Percentiles rank a stretch among this genome's conserved stretches.
phyloP scores from a whole-genome alignment of 2,888 invertebrate genomes.

The Polymixis flavicincta region DNA sequence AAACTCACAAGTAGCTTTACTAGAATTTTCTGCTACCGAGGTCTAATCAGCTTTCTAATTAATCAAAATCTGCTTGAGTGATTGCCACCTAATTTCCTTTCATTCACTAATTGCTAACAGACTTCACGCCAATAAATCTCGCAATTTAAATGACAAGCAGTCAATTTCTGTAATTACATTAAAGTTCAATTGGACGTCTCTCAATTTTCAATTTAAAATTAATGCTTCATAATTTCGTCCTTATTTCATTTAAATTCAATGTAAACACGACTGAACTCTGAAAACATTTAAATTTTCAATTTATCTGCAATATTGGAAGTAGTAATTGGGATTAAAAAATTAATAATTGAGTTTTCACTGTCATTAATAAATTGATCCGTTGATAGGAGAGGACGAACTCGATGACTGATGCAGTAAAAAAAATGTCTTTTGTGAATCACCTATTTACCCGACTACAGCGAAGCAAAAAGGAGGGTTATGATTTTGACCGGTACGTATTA shows the following conservation, averaged over 20 bases:
- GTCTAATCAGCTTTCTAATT: conserved; percentile 17
- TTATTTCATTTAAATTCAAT: conserved; percentile 42
- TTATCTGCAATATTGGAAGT: conserved; percentile 43
- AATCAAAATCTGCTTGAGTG: conserved; percentile 20
- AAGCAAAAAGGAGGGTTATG: no score
- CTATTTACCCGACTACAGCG: background rate
- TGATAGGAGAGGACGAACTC: background rate
- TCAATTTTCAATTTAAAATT: conserved; percentile 40
- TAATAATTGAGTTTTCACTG: conserved; percentile 29
- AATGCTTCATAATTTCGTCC: conserved; percentile 33
- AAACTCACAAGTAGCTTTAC: background rate
- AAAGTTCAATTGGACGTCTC: conserved; percentile 37
- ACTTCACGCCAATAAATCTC: conserved; percentile 26
- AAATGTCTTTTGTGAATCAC: background rate
- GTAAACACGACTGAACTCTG: conserved; percentile 43
- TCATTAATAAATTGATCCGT: background rate
- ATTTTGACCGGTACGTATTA: no score
- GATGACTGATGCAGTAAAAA: background rate
- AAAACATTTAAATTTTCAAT: conserved; percentile 54
- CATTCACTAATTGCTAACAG: conserved; percentile 19
- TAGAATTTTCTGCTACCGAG: background rate
- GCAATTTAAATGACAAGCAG: conserved; percentile 41
- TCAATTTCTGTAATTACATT: conserved; percentile 32
- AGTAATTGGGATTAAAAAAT: conserved; percentile 31
- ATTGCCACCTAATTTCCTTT: conserved; percentile 32